phyloP scores from a whole-genome alignment of 2,888 invertebrate genomes.

The Globia sparganii region DNA sequence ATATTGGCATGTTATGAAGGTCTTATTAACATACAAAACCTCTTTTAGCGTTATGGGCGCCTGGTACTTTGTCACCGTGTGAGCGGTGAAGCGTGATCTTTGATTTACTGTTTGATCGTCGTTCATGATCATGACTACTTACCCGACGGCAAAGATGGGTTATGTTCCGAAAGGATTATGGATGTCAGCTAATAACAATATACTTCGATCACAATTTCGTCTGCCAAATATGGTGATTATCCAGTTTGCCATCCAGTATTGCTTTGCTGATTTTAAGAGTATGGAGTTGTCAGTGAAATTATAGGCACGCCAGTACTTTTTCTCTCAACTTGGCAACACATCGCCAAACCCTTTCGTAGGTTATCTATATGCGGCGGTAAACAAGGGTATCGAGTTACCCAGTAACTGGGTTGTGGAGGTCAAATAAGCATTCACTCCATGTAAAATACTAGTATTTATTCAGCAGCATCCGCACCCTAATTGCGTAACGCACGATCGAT shows the following conservation, averaged over 20 bases:
- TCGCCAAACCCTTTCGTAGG: not conserved
- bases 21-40: conserved; percentile 69
- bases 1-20: conserved; percentile 70
- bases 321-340: not conserved
- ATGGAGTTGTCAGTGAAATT: not conserved
- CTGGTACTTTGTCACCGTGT: conserved; percentile 62
- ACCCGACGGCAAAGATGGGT: not conserved
- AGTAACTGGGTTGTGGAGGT: not conserved
- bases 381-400: not conserved
- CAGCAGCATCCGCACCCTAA: too few species aligned
- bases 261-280: not conserved
- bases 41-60: conserved; percentile 64
- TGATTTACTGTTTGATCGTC: conserved; percentile 29
- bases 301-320: not conserved
- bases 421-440: not conserved
- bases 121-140: conserved; percentile 9
- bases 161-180: conserved; percentile 1
- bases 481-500: too few species aligned
- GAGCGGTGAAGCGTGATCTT: conserved; percentile 54
- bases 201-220: not conserved
- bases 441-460: too few species aligned
- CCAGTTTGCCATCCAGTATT: not conserved
- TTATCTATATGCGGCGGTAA: not conserved
- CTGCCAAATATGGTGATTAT: not conserved
- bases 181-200: not conserved